Conservation (phyloP, 1,140 invertebrate genomes). For the Ips nitidus region DNA sequence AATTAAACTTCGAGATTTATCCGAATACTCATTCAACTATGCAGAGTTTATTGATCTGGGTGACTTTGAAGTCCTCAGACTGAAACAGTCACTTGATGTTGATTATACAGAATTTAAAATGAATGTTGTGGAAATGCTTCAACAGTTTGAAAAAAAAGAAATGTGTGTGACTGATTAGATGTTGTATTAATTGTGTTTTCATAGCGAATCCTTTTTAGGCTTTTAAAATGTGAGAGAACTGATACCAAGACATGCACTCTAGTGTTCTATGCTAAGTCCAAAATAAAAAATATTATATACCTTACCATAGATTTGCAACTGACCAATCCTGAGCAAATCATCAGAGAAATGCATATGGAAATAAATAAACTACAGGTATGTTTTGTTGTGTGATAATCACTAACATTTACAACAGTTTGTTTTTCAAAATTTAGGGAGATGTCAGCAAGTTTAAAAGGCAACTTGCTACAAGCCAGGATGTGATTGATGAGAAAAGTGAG, state of each 20-base stretch:
- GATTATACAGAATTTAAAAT: constrained; percentile 39
- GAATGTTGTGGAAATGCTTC: constrained; percentile 37
- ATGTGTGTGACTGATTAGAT: constrained; percentile 23
- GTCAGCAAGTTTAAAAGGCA: constrained; percentile 32
- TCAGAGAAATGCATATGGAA: constrained; percentile 34
- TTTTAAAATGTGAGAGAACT: constrained; percentile 33
- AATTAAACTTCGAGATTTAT: constrained; percentile 37
- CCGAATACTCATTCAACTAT: constrained; percentile 36
- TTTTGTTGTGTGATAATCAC: neutral
- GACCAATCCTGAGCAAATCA: constrained; percentile 35
- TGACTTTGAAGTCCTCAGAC: constrained; percentile 34
- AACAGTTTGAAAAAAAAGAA: constrained; percentile 36
- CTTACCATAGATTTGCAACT: constrained; percentile 31
- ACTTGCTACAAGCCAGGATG: constrained; percentile 20
- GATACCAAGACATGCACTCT: constrained; percentile 32
- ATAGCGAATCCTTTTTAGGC: constrained; percentile 18
- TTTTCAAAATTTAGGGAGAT: constrained; percentile 19
- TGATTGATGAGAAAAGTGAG: constrained; percentile 20
- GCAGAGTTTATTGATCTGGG: constrained; percentile 30
- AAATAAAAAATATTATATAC: constrained; percentile 39
- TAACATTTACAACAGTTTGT: constrained; percentile 10
- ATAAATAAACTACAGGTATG: constrained; percentile 34
- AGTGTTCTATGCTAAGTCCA: constrained; percentile 38
- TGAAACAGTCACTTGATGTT: constrained; percentile 36
- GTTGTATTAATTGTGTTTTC: neutral